Evolutionary conservation across 2,797 vertebrate genomes (phyloP).

Genomic region (Enteromius treurensis): DNA sequence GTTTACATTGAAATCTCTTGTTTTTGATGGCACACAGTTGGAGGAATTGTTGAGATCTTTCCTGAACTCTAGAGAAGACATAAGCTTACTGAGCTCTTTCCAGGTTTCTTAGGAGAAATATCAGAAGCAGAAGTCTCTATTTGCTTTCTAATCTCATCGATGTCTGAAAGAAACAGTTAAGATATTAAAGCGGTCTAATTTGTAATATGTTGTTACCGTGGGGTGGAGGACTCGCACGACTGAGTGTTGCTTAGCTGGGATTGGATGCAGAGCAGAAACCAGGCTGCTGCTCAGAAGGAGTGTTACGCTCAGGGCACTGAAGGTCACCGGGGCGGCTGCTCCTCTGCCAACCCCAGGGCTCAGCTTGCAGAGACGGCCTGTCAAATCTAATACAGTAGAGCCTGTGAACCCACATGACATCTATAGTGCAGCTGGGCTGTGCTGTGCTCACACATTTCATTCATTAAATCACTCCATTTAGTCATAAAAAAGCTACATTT

Average conservation of each 20-base stretch:
- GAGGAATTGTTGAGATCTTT: background rate
- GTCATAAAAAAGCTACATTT: conserved; percentile 4
- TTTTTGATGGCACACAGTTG: background rate
- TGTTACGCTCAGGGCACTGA: conserved; percentile 34
- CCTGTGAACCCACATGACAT: conserved; percentile 23
- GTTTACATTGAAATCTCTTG: conserved; percentile 2
- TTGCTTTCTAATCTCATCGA: background rate
- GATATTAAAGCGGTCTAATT: background rate
- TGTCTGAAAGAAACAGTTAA: background rate
- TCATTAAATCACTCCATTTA: conserved; percentile 11
- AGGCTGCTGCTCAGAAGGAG: background rate
- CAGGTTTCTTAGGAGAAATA: background rate
- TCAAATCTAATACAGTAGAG: conserved; percentile 34
- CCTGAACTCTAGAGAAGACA: background rate
- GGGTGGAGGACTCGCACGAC: background rate
- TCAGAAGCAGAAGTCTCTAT: background rate
- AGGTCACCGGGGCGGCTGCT: conserved; percentile 17
- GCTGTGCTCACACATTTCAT: conserved; percentile 22
- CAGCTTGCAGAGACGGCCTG: conserved; percentile 40
- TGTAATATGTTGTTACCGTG: background rate
- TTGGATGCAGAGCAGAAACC: conserved; percentile 11
- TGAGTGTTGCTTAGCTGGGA: conserved; percentile 14
- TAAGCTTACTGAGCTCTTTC: background rate
- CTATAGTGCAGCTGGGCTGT: conserved; percentile 18
- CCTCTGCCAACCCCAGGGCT: conserved; percentile 34